phyloP scores from a whole-genome alignment of 1,140 invertebrate species.

The Argopecten irradians region DNA sequence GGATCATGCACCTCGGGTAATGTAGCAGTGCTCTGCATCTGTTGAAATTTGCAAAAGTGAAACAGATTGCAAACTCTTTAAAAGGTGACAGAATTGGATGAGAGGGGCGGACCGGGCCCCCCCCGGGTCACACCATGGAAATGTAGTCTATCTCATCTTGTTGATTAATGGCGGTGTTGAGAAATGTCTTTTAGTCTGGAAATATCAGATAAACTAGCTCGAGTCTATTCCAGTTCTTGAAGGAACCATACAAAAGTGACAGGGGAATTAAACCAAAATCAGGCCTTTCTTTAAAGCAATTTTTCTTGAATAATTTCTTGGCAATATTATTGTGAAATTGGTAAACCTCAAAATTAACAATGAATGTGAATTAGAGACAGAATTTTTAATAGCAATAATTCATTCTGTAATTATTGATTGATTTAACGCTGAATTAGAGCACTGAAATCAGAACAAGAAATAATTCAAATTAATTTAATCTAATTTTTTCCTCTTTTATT shows the following conservation, averaged over 20 bases:
- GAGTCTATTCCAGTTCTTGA: background rate
- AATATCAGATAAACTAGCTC: background rate
- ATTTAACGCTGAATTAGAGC: conserved; percentile 1
- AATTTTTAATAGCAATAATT: conserved; percentile 2
- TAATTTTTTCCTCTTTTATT: conserved; percentile 16
- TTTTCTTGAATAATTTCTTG: conserved; percentile 5
- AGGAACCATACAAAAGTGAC: background rate
- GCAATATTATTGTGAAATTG: background rate
- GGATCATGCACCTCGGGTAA: background rate
- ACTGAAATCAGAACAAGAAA: background rate
- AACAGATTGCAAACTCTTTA: conserved; percentile 22
- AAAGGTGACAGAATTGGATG: conserved; percentile 21
- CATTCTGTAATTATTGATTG: background rate
- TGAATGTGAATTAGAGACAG: background rate
- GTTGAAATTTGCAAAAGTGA: conserved; percentile 17
- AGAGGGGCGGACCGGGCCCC: background rate
- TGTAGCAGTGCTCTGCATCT: conserved; percentile 5
- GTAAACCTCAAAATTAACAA: background rate
- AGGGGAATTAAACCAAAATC: background rate
- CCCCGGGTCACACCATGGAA: background rate
- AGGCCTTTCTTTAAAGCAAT: background rate
- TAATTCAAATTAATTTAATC: conserved; percentile 20
- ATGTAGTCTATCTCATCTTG: background rate
- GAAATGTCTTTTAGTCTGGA: conserved; percentile 8
- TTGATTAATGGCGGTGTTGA: background rate